phyloP scores from a whole-genome alignment of 2,888 invertebrate species.

The Pristionchus exspectatus region DNA sequence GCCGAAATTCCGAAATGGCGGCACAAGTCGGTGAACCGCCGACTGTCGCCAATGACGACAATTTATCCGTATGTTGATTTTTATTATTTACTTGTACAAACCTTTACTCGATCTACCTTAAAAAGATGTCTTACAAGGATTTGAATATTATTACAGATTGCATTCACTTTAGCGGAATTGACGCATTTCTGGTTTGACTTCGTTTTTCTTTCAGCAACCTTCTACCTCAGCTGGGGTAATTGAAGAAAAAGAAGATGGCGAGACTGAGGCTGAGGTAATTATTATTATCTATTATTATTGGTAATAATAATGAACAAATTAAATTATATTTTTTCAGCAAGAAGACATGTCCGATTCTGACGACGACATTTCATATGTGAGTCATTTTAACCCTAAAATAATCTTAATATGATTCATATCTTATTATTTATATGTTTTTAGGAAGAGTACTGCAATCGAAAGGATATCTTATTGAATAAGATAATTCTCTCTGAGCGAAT shows the following conservation, averaged over 20 bases:
- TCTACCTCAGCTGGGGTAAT: neutral
- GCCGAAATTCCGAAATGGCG: neutral
- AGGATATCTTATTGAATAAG: neutral
- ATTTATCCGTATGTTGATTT: neutral
- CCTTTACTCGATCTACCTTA: neutral
- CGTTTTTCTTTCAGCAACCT: neutral
- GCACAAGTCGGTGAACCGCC: slow-evolving; percentile 12
- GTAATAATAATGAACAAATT: neutral
- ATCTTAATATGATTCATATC: neutral
- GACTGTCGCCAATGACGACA: slow-evolving; percentile 19
- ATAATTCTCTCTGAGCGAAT: slow-evolving; percentile 33
- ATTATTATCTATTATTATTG: neutral
- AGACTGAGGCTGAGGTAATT: neutral
- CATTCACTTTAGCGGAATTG: neutral
- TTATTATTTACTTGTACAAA: neutral
- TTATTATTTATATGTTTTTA: neutral
- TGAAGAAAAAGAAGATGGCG: neutral
- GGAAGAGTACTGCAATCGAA: slow-evolving; percentile 41
- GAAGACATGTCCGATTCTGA: slow-evolving; percentile 8
- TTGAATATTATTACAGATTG: no score
- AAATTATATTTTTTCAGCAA: neutral
- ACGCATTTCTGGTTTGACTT: neutral
- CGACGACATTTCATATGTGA: neutral
- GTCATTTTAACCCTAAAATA: neutral
- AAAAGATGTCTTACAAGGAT: neutral